A percentile compares a stretch with the other conserved stretches of the same genome.
Evolutionary conservation across 2,113 vertebrate species (phyloP).

Genomic region (Coregonus clupeaformis): DNA sequence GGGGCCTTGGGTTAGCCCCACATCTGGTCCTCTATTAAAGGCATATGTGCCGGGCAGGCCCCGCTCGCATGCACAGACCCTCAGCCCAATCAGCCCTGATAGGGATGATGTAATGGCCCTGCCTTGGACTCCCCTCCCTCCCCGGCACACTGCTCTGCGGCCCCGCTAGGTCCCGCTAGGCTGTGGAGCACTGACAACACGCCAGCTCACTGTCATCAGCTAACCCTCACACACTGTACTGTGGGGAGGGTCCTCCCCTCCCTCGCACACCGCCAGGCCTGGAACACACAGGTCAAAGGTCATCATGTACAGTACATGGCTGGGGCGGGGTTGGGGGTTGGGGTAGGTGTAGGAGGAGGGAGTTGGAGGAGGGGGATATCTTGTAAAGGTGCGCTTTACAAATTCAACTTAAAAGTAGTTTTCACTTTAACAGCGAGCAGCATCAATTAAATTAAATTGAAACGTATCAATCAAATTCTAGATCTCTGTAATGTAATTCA

Average conservation of each 20-base stretch:
- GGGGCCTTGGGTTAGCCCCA: slow-evolving; percentile 53
- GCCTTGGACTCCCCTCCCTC: slow-evolving; percentile 33
- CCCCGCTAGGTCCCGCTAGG: slow-evolving; percentile 20
- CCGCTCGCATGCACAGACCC: slow-evolving; percentile 48
- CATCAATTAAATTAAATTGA: too few relatives aligned
- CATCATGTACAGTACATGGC: slow-evolving; percentile 1
- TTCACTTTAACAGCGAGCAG: too few relatives aligned
- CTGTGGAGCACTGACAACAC: slow-evolving; percentile 54
- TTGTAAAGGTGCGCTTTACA: too few relatives aligned
- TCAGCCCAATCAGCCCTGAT: slow-evolving; percentile 74
- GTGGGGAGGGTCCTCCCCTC: background rate
- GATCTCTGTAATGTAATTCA: background rate
- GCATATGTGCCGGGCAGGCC: slow-evolving; percentile 68
- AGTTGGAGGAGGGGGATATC: background rate
- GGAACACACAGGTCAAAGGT: slow-evolving; percentile 2
- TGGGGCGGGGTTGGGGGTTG: background rate
- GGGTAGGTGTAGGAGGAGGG: background rate
- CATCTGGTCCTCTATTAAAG: slow-evolving; percentile 79
- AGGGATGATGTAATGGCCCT: slow-evolving; percentile 74
- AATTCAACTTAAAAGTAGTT: slow-evolving; percentile 30
- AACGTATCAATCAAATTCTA: background rate
- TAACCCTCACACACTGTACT: slow-evolving; percentile 37
- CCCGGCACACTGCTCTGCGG: background rate
- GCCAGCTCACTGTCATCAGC: slow-evolving; percentile 73
- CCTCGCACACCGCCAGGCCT: too few relatives aligned